Evolutionary conservation across 23 tunicate genomes (phyloP).

Genomic region (Ascidia mentula): DNA sequence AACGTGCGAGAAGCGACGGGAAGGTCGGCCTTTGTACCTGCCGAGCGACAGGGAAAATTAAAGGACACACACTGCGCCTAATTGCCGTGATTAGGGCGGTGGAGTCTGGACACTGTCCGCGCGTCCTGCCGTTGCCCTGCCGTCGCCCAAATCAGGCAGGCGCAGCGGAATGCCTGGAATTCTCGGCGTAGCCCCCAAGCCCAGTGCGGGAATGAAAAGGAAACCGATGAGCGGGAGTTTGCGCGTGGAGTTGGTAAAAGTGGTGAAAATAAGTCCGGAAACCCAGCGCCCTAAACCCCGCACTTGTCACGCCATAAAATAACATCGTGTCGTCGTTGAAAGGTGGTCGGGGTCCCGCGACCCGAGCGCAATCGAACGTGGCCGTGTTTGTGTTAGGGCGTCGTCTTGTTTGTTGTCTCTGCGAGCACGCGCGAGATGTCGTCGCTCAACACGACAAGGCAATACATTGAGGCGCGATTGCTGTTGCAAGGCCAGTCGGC

Average conservation of each 20-base stretch:
- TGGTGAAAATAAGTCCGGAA: slow-evolving; percentile 5
- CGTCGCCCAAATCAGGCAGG: background rate
- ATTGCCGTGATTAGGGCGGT: background rate
- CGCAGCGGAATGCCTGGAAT: slow-evolving; percentile 9
- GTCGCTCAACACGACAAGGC: slow-evolving; percentile 4
- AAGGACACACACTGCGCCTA: background rate
- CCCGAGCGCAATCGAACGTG: background rate
- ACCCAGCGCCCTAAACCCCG: slow-evolving; percentile 7
- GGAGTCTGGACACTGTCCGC: slow-evolving; percentile 10
- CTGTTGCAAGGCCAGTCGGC: background rate
- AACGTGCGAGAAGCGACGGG: too few relatives aligned
- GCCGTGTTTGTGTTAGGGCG: background rate
- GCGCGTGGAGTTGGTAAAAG: background rate
- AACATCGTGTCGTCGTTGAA: background rate
- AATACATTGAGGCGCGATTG: background rate
- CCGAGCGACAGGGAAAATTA: background rate
- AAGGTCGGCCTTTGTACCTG: background rate
- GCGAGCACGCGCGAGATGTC: slow-evolving; percentile 12
- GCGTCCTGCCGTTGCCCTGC: background rate
- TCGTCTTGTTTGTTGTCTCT: background rate
- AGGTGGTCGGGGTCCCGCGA: too few relatives aligned
- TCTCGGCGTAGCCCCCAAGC: too few relatives aligned
- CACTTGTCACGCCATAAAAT: slow-evolving; percentile 12
- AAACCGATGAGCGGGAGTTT: slow-evolving; percentile 1
- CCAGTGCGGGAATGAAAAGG: slow-evolving; percentile 3